phyloP scores from a whole-genome alignment of 2,797 vertebrate species.

The Platalea minor region DNA sequence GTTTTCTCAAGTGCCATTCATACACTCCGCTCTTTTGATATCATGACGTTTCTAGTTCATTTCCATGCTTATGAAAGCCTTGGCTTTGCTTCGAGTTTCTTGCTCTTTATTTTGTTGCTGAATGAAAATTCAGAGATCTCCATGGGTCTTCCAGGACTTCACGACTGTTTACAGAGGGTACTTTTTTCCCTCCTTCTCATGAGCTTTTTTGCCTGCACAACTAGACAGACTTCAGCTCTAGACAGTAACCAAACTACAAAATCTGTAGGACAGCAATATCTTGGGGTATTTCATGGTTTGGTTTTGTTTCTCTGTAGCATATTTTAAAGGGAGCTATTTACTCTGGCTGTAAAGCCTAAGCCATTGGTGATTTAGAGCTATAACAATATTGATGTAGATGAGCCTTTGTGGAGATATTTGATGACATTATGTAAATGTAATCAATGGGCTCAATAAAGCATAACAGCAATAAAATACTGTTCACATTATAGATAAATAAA shows the following conservation, averaged over 20 bases:
- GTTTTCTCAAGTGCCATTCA: not conserved
- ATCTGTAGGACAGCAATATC: not conserved
- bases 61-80: not conserved
- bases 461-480: constrained; percentile 41
- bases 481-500: constrained; percentile 41
- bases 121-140: not conserved
- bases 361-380: constrained; percentile 21
- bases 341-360: not conserved
- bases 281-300: not conserved
- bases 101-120: not conserved
- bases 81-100: not conserved
- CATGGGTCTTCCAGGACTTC: not conserved
- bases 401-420: constrained; percentile 30
- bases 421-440: constrained; percentile 60
- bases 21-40: not conserved
- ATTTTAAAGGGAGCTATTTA: constrained; percentile 9
- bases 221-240: not conserved
- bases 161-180: not conserved
- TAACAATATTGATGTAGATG: constrained; percentile 47
- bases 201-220: not conserved
- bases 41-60: not conserved
- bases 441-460: constrained; percentile 43
- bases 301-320: not conserved
- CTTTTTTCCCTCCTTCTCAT: not conserved
- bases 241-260: not conserved